Evolutionary conservation across 2,888 invertebrate species (phyloP), one percentile per base, ranked within the genome.

Genomic region (Drosophila paracracens): DNA sequence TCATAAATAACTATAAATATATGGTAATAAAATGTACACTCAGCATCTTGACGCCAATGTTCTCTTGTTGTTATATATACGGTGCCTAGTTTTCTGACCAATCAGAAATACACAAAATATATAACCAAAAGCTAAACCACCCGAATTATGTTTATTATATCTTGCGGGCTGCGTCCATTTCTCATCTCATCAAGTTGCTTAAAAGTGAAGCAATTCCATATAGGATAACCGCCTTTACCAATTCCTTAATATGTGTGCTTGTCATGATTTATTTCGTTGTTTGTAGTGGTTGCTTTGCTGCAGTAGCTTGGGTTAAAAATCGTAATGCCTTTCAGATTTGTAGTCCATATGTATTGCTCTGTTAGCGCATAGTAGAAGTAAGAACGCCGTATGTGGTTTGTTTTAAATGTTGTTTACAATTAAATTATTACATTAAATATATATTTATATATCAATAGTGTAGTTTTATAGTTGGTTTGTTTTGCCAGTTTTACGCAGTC

Each of bases 391-490:
- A 71, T 71, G 70, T 70, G 68, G 73, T 60, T 76, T 72, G 60
- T 68, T 69, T 81, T 83, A 79, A 80, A 82, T 80, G 73, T 73
- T 79, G 81, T 87, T 75, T 79, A 79, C 84, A 87, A 80, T 81
- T 89, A 89, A 86, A 81, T 84, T 85, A 83, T 85, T 81, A 84
- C 75, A 86, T 88, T 83, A 79, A 81, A 82, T 82, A 83, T 87
- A 76, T 80, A 70, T 75, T 71, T 69, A 74, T 78, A 75, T 87
- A 83, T 85, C 82, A 85, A 76, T 82, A 89, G 82, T 82, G 79
- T 81, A 76, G 83, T 74, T 85, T 79, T 70, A 84, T 84, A 83
- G 88, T 87, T 86, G 80, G 80, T 88, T 83, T 82, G 71, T 74
- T 77, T 82, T 82, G 80, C 82, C 88, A 88, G 85, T 79, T 79